Evolutionary conservation across 2,888 invertebrate species (phyloP), one percentile per base, ranked within the genome.

Genomic region (Plagodis dolabraria): DNA sequence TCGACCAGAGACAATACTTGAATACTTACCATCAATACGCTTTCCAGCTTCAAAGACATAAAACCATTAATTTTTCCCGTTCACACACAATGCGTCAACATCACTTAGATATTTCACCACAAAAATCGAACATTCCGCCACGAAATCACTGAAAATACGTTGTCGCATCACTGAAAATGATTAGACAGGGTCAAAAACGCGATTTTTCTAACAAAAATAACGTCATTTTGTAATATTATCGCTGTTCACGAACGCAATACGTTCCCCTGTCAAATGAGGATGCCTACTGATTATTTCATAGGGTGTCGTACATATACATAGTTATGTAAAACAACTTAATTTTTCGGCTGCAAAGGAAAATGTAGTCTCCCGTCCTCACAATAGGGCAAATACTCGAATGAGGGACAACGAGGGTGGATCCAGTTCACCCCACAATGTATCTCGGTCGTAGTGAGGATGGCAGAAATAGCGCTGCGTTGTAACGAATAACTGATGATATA

Each of bases 201-300:
- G 33, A 50, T 54, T 64, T 46, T 54, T 46, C 22, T 62, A 45
- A 40, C 61, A 50, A 33, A 50, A 63, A 61, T 55, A 69, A 63
- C 62, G 68, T 62, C 63, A 67, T 69, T 60, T 63, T 50, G n/a
- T 7, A 46, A 45, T 60, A 58, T 63, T 52, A 51, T 56, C 9
- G 12, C 36, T 52, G 61, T 57, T 53, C 33, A 38, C 46, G 53
- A 54, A 59, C 48, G 42, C 62, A 59, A 67, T 62, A 65, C 58
- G 65, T 58, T 47, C 49, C 57, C 50, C 60, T 57, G 53, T 61
- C 63, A 56, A 53, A 68, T 64, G 71, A 69, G 65, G 77, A 71
- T 74, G 72, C 74, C 79, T 87, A 90, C 91, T 91, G 91, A 89
- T 89, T 89, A 89, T 89, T 91, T 87, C 82, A 88, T 85, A 75